Evolutionary conservation across 2,113 vertebrate genomes (phyloP).

Genomic region (Archocentrus centrarchus): DNA sequence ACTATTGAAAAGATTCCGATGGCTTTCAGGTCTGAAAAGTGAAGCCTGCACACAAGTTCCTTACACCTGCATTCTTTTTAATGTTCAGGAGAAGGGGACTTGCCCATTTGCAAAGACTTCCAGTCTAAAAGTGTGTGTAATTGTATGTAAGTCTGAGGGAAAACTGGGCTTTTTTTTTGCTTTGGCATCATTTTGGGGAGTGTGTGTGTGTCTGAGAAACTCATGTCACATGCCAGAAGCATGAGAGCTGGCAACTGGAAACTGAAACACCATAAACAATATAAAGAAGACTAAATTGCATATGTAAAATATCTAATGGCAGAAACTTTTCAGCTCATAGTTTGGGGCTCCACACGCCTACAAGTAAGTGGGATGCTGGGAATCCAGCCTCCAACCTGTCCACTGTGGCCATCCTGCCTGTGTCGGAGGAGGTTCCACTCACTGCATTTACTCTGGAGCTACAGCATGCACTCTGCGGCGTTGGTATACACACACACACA

Average conservation of each 20-base stretch:
- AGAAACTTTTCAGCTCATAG: conserved; percentile 79
- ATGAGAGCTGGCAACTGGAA: background rate
- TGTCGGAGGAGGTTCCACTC: conserved; percentile 92
- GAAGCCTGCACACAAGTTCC: background rate
- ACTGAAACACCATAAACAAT: background rate
- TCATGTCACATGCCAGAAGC: background rate
- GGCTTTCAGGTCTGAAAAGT: background rate
- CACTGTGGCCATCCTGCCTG: conserved; percentile 90
- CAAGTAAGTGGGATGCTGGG: conserved; percentile 90
- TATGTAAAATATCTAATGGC: background rate
- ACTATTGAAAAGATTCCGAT: background rate
- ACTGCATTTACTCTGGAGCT: conserved; percentile 93
- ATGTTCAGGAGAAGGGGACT: no score
- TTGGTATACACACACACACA: conserved; percentile 80
- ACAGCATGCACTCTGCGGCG: conserved; percentile 88
- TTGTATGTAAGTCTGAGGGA: no score
- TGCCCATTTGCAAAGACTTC: no score
- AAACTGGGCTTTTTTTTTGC: background rate
- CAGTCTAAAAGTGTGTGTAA: no score
- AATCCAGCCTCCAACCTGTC: conserved; percentile 91
- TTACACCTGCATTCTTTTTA: no score
- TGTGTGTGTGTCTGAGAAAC: background rate
- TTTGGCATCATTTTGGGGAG: background rate
- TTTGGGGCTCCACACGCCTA: conserved; percentile 80
- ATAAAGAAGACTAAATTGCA: background rate